Conservation (phyloP, 2,113 vertebrate species). For the Bufo bufo region DNA sequence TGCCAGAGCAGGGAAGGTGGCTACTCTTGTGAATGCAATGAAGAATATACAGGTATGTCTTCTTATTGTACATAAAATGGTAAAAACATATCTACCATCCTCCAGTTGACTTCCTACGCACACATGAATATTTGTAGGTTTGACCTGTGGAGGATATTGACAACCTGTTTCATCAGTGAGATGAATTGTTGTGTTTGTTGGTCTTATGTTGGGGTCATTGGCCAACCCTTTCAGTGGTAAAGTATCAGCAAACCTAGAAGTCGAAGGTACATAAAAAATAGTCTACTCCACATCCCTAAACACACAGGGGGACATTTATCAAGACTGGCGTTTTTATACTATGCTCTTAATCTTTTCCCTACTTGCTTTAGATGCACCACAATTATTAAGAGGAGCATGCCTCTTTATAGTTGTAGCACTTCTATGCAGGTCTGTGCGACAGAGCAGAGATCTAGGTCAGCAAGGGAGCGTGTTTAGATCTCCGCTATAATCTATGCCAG, state of each 20-base stretch:
- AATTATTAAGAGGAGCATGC: too few species aligned
- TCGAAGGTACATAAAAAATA: not conserved
- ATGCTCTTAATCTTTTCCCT: too few species aligned
- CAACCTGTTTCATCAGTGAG: not conserved
- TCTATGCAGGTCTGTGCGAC: too few species aligned
- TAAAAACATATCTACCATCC: not conserved
- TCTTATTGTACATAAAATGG: not conserved
- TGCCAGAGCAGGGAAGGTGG: constrained; percentile 93
- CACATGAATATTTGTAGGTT: not conserved
- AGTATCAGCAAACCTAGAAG: not conserved
- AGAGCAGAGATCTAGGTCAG: too few species aligned
- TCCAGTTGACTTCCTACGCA: too few species aligned
- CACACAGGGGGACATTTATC: too few species aligned
- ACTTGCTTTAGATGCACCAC: too few species aligned
- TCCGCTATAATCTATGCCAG: too few species aligned
- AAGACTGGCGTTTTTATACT: too few species aligned
- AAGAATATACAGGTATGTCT: constrained; percentile 90
- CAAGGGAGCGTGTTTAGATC: too few species aligned
- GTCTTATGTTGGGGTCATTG: not conserved
- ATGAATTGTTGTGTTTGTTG: not conserved
- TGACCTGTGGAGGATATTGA: not conserved
- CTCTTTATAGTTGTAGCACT: too few species aligned
- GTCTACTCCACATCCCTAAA: not conserved
- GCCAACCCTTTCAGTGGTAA: not conserved
- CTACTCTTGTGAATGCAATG: constrained; percentile 88